A percentile compares a stretch with the other conserved stretches of the same genome.
These are phyloP conservation scores for Choristoneura rosaceana DNA, from an alignment of 2,888 invertebrate species.

Conservation along the genomic window DNA sequence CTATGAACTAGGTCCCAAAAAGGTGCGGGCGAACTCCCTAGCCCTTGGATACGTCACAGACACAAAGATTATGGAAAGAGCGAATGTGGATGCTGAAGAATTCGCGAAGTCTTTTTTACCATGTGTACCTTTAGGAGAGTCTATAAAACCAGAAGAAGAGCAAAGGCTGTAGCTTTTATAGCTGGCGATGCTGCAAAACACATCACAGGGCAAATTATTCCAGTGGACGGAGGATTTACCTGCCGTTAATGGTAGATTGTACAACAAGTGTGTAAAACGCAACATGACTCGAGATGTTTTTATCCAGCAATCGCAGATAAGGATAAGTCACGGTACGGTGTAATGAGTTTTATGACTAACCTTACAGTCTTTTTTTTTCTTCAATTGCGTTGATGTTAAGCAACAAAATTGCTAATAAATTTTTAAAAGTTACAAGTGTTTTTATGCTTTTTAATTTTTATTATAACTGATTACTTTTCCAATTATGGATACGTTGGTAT, in stretches of 20 bases:
- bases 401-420: no score
- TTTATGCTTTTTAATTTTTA: no score
- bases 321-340: no score
- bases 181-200: slow-evolving; percentile 92
- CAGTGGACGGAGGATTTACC: slow-evolving; percentile 92
- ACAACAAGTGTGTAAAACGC: no score
- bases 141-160: slow-evolving; percentile 90
- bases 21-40: slow-evolving; percentile 92
- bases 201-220: slow-evolving; percentile 92
- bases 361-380: no score
- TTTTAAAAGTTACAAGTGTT: no score
- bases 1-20: slow-evolving; percentile 89
- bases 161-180: slow-evolving; percentile 92
- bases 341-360: no score
- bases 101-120: slow-evolving; percentile 89
- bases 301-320: no score
- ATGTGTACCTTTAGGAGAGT: slow-evolving; percentile 93
- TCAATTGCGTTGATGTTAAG: no score
- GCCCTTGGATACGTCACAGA: slow-evolving; percentile 92
- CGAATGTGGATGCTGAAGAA: slow-evolving; percentile 90
- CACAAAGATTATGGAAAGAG: slow-evolving; percentile 91
- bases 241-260: slow-evolving; percentile 19
- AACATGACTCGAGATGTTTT: no score
- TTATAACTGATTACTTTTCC: no score
- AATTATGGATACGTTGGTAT: no score